A percentile compares a stretch with the other conserved stretches of the same genome.
Evolutionary conservation across 1,140 invertebrate genomes (phyloP).

Genomic region (Sycophaga agraensis): DNA sequence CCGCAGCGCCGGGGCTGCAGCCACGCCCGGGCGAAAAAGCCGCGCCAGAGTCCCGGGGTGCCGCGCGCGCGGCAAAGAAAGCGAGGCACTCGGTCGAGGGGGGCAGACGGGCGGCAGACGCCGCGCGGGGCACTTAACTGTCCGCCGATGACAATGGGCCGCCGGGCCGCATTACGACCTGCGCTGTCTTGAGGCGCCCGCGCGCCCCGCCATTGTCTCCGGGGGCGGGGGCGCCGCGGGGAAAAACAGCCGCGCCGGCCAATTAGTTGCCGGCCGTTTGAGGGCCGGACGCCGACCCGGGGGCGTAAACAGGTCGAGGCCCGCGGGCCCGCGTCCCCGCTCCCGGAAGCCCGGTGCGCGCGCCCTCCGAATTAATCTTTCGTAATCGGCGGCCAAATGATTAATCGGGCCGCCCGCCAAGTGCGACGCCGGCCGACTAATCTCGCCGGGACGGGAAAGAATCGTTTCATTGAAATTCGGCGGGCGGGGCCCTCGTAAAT

Average conservation of each 20-base stretch:
- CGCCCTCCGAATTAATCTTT: not conserved
- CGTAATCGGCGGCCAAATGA: not conserved
- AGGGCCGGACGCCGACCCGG: no score
- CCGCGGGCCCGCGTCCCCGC: no score
- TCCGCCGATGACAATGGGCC: conserved; percentile 51
- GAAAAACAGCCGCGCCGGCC: conserved; percentile 33
- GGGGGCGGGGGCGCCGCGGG: no score
- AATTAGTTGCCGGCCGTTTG: conserved; percentile 46
- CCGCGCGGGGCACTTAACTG: conserved; percentile 54
- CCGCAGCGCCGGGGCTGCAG: not conserved
- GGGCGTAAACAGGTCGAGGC: conserved; percentile 48
- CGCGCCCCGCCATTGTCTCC: conserved; percentile 55
- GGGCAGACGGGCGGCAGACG: conserved; percentile 25
- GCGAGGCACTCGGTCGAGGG: not conserved
- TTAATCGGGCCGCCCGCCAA: no score
- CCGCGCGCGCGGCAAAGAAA: not conserved
- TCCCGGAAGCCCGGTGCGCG: not conserved
- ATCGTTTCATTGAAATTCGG: no score
- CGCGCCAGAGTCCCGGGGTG: no score
- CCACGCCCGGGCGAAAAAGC: no score
- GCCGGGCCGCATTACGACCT: conserved; percentile 53
- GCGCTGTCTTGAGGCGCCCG: conserved; percentile 56
- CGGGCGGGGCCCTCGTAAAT: conserved; percentile 38
- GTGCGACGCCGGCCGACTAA: no score
- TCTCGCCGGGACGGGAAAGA: no score